phyloP scores from a whole-genome alignment of 1,140 invertebrate species.

The Philopotamus ludificatus region DNA sequence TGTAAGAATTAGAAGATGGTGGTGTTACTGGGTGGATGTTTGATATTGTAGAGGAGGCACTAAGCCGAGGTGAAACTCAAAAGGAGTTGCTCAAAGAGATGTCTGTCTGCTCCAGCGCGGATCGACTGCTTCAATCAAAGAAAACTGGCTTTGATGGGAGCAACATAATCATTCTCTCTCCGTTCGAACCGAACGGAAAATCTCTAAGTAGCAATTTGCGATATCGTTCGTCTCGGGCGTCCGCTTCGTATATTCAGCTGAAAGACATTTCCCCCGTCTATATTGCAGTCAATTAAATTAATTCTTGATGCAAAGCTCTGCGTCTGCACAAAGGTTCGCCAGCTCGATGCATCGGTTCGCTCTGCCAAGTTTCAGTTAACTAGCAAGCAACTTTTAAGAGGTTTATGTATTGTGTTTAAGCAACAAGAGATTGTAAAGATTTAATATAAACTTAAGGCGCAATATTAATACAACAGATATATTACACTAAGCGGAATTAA shows the following conservation, averaged over 20 bases:
- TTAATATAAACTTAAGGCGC: no score
- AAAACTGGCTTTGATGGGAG: conserved; percentile 1
- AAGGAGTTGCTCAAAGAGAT: no score
- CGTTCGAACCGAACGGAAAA: neutral
- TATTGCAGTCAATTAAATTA: conserved; percentile 14
- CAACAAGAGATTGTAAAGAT: no score
- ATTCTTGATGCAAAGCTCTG: conserved; percentile 7
- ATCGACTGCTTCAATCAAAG: neutral
- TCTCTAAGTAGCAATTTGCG: conserved; percentile 3
- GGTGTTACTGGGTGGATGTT: no score
- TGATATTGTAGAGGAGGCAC: no score
- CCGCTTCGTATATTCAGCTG: neutral
- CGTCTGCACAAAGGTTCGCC: conserved; percentile 6
- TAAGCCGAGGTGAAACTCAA: no score
- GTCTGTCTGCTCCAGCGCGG: neutral
- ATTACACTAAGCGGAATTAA: no score
- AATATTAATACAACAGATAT: no score
- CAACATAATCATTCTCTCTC: neutral
- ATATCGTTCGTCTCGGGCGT: neutral
- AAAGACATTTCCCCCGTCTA: neutral
- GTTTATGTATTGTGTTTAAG: no score
- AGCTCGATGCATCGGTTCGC: neutral
- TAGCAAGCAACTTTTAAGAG: no score
- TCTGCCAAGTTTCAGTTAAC: no score
- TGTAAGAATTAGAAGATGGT: no score